Evolutionary conservation across 2,888 invertebrate species (phyloP).

Genomic region (Hymenopus coronatus): DNA sequence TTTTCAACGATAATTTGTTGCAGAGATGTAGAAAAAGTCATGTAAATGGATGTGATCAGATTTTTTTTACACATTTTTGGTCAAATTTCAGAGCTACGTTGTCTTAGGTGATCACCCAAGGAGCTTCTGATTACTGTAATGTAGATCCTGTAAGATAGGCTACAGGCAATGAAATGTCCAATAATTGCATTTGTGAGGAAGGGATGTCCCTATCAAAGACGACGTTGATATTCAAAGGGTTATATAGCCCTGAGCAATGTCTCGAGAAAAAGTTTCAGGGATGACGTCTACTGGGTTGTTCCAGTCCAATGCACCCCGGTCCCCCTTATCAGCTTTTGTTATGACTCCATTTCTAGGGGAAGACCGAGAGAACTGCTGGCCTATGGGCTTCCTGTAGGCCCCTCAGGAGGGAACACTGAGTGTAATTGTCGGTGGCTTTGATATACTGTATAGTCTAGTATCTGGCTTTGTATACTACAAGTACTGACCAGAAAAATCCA

Average conservation of each 20-base stretch:
- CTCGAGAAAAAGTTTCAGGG: not conserved
- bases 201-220: not conserved
- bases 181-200: not conserved
- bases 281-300: not conserved
- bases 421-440: too few relatives aligned
- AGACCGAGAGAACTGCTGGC: not conserved
- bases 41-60: too few relatives aligned
- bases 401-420: not conserved
- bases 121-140: too few relatives aligned
- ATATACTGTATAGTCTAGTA: too few relatives aligned
- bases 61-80: too few relatives aligned
- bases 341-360: constrained; percentile 1
- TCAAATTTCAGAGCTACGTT: too few relatives aligned
- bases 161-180: not conserved
- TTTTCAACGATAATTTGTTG: too few relatives aligned
- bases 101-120: too few relatives aligned
- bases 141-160: too few relatives aligned
- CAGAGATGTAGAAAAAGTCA: too few relatives aligned
- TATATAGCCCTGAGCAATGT: not conserved
- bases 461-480: too few relatives aligned
- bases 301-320: not conserved
- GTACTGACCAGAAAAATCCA: too few relatives aligned
- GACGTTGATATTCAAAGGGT: not conserved
- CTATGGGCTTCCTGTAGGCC: not conserved
- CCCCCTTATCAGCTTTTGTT: not conserved